Evolutionary conservation across 2,888 invertebrate species (phyloP).

Genomic region (Ichneumoninae sp.): DNA sequence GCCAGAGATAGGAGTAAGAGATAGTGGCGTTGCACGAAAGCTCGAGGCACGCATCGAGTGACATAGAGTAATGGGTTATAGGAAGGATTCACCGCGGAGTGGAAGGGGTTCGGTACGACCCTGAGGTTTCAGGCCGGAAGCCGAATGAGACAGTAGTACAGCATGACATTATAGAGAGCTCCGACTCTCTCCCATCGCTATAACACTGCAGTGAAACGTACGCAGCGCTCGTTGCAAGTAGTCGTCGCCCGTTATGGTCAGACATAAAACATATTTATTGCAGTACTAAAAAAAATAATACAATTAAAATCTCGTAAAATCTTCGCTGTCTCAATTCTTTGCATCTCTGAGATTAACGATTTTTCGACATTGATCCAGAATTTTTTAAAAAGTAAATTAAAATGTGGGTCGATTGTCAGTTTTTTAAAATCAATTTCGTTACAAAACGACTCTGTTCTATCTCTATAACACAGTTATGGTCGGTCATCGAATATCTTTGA

Average conservation of each 20-base stretch:
- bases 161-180: conserved; percentile 47
- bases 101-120: conserved; percentile 45
- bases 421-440: neutral
- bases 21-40: conserved; percentile 70
- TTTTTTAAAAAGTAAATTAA: neutral
- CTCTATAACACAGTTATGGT: neutral
- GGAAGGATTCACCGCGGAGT: conserved; percentile 58
- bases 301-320: no score
- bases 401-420: neutral
- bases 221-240: conserved; percentile 19
- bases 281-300: neutral
- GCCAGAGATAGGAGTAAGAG: conserved; percentile 46
- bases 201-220: conserved; percentile 37
- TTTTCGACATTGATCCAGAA: neutral
- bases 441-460: neutral
- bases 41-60: conserved; percentile 68
- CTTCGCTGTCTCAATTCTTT: neutral
- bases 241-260: neutral
- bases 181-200: neutral
- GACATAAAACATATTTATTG: neutral
- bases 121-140: conserved; percentile 63
- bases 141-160: conserved; percentile 42
- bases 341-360: neutral
- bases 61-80: conserved; percentile 73
- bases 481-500: neutral